These are phyloP conservation scores for Pardalotus punctatus DNA, from an alignment of 2,113 vertebrate species.

Conservation along the genomic window DNA sequence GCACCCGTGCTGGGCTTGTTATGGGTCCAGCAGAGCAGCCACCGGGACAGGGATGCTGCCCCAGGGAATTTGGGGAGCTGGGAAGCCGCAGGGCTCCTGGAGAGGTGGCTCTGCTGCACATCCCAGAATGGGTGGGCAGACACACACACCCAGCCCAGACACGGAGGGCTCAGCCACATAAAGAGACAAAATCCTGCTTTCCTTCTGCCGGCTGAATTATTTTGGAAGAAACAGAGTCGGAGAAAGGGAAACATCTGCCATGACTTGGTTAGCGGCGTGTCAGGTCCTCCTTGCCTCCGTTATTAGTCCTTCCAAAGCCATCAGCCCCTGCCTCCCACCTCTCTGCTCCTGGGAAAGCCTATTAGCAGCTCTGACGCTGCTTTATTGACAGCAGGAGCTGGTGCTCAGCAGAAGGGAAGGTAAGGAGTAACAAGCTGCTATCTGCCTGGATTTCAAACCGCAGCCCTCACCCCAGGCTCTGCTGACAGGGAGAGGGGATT, in stretches of 20 bases:
- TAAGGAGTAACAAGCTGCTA: constrained; percentile 1
- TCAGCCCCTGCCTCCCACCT: not conserved
- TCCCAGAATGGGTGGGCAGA: not conserved
- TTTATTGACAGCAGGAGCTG: not conserved
- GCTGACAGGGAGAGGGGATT: not conserved
- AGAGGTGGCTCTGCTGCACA: not conserved
- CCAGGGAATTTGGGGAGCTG: not conserved
- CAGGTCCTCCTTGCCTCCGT: constrained; percentile 19
- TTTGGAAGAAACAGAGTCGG: not conserved
- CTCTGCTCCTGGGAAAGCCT: not conserved
- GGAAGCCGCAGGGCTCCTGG: not conserved
- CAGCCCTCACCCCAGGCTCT: not conserved
- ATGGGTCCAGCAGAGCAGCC: not conserved
- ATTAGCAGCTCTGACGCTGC: not conserved
- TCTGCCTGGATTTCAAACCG: constrained; percentile 13
- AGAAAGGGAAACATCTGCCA: constrained; percentile 29
- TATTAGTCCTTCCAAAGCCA: not conserved
- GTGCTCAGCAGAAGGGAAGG: not conserved
- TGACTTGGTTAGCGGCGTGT: not conserved
- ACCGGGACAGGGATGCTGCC: not conserved
- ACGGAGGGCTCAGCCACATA: not conserved
- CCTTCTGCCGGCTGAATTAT: not conserved
- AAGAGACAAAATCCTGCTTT: not conserved
- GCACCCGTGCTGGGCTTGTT: not conserved
- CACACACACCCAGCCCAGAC: not conserved